Conservation (phyloP, 1,140 invertebrate species). For the Dendroctonus valens region DNA sequence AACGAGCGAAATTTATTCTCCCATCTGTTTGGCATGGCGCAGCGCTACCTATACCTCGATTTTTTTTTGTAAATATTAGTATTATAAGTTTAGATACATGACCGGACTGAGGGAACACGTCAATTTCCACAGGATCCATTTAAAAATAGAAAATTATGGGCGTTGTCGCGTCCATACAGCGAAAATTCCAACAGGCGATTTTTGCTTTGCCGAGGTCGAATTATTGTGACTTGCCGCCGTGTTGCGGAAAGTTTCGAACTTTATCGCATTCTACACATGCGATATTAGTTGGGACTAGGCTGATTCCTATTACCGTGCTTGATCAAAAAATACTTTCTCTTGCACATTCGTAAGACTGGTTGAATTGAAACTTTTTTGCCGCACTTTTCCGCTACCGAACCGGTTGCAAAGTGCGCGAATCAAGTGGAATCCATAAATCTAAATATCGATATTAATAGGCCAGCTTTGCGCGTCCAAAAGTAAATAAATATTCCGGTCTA, state of each 20-base stretch:
- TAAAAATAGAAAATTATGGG: slow-evolving; percentile 27
- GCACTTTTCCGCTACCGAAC: no score
- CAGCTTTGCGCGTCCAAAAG: background rate
- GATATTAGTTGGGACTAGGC: no score
- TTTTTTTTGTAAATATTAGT: no score
- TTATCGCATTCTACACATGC: background rate
- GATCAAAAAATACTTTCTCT: no score
- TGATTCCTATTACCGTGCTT: no score
- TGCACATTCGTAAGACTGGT: no score
- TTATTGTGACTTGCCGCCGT: background rate
- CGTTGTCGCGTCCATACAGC: slow-evolving; percentile 12
- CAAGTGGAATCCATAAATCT: background rate
- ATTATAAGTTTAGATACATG: no score
- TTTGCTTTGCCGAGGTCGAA: slow-evolving; percentile 12
- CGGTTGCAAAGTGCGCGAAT: background rate
- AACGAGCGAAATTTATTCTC: no score
- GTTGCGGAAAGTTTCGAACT: slow-evolving; percentile 5
- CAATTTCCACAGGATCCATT: background rate
- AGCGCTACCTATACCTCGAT: no score
- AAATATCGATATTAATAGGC: background rate
- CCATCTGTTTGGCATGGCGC: no score
- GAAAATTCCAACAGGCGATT: slow-evolving; percentile 16
- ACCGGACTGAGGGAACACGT: background rate
- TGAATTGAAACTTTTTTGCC: no score
- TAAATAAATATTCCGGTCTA: no score